Base-by-base conservation (phyloP, 2,113 vertebrate genomes). In the Rhinoptilus africanus region DNA sequence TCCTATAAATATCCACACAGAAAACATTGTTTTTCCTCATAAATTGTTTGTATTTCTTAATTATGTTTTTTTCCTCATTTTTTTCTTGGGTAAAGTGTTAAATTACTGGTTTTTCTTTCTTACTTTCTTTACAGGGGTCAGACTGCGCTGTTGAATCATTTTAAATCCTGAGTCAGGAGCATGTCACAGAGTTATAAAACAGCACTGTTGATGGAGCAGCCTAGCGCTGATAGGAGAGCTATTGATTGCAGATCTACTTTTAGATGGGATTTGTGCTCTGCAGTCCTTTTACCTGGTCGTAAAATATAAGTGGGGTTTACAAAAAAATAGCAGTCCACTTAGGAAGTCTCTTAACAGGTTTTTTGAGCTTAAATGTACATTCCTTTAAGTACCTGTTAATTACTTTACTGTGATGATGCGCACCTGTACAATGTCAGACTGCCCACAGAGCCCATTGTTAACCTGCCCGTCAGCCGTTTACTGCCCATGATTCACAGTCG, bases 361-460 rank as follows among this genome's bases (percentile, higher is more conserved):
- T 98, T 96, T 87, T 85, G 86, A 95, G 96, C 93, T 97, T 97
- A 97, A 96, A 97, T 94, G 94, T 92, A 91, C 97, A 93, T 97
- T 97, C 80, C 75, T 96, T 97, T 97, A 97, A 97, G 97, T 97
- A 97, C 63, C 97, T 97, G 97, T 96, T 97, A 97, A 98, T 97
- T 96, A 96, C 96, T 95, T 95, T 96, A 76, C 95, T 95, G 85
- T 95, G 95, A 97, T 97, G 97, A 97, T 96, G 91, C 53, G 28
- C 97, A 96, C 97, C 97, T 97, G 97, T 92, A 66, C 93, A 97
- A 97, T 96, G 95, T 98, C 97, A 97, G 95, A 6, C 94, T 93
- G 80, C 97, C 97, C 97, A 90, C 95, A 95, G 94, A 92, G 93
- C 64, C 83, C 92, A 86, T 64, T 96, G 93, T 97, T 97, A 97